Evolutionary conservation across 2,113 vertebrate genomes (phyloP), one percentile per base, ranked within the genome.

Genomic region (Uropsilus gracilis): DNA sequence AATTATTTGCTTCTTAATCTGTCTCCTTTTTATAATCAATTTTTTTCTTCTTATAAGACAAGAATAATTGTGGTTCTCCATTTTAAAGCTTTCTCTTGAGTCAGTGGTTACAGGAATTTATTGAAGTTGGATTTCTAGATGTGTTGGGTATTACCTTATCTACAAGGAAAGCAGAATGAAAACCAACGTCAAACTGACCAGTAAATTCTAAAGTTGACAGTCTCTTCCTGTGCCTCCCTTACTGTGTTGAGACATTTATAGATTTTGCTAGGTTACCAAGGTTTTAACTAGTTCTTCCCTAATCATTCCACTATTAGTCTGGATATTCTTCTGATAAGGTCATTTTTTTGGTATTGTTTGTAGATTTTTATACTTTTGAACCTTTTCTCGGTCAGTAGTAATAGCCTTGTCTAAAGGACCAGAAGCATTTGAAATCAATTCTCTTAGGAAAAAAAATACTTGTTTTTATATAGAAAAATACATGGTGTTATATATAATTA

Each of bases 401-500:
- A 95, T 97, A 99, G 87, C 68, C 98, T 98, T 92, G 99, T 99
- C 97, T 94, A 99, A 97, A 89, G 98, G 98, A 97, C 99, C 98
- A 0, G 99, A 99, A 44, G 98, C 98, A 73, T 99, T 99, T 96
- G 98, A 99, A 96, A 99, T 99, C 90, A 99, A 97, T 96, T 99
- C 98, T 86, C 98, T 98, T 48, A 99, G 96, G 98, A 99, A 99
- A 96, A 99, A 98, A 98, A 99, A 93, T 69, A 97, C 37, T 99
- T 99, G 91, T 99, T 99, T 97, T 99, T 99, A 75, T 99, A 99
- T 1, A 99, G n/a, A 99, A 98, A 98, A 99, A 93, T 69, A 97
- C 37, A 99, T 99, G 91, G 99, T 99, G 97, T 99, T 99, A 75
- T 99, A 99, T 99, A 99, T 99, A 99, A 99, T 99, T 84, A 99